phyloP scores from a whole-genome alignment of 2,113 vertebrate genomes.

The Nothoprocta pentlandii region DNA sequence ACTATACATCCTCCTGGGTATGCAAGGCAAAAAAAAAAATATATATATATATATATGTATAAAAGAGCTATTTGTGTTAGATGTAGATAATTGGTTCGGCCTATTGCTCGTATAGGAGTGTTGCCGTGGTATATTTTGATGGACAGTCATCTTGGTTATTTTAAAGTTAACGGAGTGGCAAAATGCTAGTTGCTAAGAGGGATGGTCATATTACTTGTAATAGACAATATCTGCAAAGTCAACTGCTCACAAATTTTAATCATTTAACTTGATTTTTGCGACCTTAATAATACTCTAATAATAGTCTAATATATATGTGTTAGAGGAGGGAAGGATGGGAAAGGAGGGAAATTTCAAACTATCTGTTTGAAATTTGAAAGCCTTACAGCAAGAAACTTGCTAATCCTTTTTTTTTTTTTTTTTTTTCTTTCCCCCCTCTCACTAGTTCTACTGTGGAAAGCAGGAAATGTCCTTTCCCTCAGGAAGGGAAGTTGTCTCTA shows the following conservation, averaged over 20 bases:
- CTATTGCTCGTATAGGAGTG: background rate
- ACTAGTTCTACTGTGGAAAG: background rate
- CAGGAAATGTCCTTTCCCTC: background rate
- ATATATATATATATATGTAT: too few species aligned
- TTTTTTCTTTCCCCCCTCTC: too few species aligned
- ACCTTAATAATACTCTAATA: background rate
- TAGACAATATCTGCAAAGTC: fast-evolving
- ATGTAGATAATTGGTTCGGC: background rate
- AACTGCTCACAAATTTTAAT: background rate
- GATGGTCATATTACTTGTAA: background rate
- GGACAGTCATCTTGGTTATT: fast-evolving
- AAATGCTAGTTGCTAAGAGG: background rate
- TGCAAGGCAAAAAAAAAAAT: background rate
- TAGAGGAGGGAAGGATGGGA: background rate
- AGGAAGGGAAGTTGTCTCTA: background rate
- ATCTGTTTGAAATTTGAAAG: background rate
- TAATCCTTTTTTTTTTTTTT: background rate
- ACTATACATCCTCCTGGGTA: background rate
- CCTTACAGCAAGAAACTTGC: background rate
- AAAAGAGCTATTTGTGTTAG: background rate
- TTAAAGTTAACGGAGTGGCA: background rate
- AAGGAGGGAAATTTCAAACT: too few species aligned
- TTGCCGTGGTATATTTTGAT: background rate
- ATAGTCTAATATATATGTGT: background rate
- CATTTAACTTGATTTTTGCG: background rate